A percentile compares a stretch with the other conserved stretches of the same genome.
These are phyloP conservation scores for Zeuzera pyrina DNA, from an alignment of 2,888 invertebrate genomes.

Conservation along the genomic window DNA sequence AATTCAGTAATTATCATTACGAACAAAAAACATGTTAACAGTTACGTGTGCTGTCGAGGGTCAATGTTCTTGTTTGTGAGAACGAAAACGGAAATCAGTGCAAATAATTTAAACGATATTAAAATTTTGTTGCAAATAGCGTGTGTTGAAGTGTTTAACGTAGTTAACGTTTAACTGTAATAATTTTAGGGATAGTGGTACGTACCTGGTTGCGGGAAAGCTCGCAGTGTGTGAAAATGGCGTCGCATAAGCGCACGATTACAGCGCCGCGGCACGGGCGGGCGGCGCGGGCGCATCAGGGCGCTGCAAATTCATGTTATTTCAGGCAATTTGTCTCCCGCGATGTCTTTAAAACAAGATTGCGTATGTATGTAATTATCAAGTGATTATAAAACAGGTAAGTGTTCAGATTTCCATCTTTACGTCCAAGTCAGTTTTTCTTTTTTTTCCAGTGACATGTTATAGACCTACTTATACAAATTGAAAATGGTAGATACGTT, in stretches of 20 bases:
- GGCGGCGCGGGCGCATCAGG: conserved; percentile 50
- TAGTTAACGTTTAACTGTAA: not conserved
- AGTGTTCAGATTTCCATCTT: too few species aligned
- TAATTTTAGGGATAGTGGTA: conserved; percentile 19
- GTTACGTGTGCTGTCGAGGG: conserved; percentile 62
- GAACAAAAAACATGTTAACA: conserved; percentile 68
- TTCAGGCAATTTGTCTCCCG: conserved; percentile 68
- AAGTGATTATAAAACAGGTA: too few species aligned
- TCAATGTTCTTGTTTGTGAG: conserved; percentile 55
- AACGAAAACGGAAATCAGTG: not conserved
- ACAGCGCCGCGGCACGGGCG: conserved; percentile 54
- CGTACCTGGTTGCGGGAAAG: conserved; percentile 68
- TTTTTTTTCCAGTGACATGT: too few species aligned
- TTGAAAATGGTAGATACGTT: too few species aligned
- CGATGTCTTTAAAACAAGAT: conserved; percentile 59
- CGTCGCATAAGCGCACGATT: conserved; percentile 52
- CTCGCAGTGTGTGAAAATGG: conserved; percentile 66
- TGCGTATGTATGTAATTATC: conserved; percentile 23
- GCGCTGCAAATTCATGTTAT: conserved; percentile 63
- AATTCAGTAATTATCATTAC: conserved; percentile 43
- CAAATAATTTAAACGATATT: not conserved
- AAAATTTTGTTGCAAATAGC: not conserved
- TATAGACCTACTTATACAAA: too few species aligned
- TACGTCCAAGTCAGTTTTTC: too few species aligned
- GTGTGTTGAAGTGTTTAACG: not conserved